A percentile compares a stretch with the other conserved stretches of the same genome.
Evolutionary conservation across 2,888 invertebrate genomes (phyloP).

Genomic region (Netelia melanura): DNA sequence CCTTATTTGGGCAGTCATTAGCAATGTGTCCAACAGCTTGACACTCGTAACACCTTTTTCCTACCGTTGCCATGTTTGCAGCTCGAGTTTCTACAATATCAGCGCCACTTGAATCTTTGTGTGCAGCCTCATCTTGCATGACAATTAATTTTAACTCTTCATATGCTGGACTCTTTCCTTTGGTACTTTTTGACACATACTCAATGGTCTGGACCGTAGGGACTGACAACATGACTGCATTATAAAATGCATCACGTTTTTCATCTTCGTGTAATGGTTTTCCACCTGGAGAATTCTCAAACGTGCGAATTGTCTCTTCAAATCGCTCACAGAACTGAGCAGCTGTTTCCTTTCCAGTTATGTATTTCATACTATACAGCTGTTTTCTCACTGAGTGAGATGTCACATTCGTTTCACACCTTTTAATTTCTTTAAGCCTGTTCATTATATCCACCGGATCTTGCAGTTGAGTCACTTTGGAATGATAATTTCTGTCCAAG

Average conservation of each 20-base stretch:
- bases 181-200: conserved; percentile 37
- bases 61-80: conserved; percentile 10
- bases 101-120: conserved; percentile 20
- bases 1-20: conserved; percentile 22
- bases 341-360: conserved; percentile 33
- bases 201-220: conserved; percentile 54
- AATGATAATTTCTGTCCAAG: conserved; percentile 46
- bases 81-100: conserved; percentile 17
- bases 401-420: conserved; percentile 52
- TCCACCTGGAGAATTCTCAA: conserved; percentile 48
- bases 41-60: conserved; percentile 49
- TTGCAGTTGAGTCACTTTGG: conserved; percentile 46
- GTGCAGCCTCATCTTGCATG: conserved; percentile 38
- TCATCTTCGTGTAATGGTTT: conserved; percentile 51
- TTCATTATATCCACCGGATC: conserved; percentile 52
- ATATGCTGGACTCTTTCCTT: conserved; percentile 41
- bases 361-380: conserved; percentile 44
- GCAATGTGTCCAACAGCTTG: conserved; percentile 34
- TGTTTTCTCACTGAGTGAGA: conserved; percentile 39
- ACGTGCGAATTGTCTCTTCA: conserved; percentile 64
- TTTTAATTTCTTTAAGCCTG: conserved; percentile 51
- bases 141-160: conserved; percentile 51
- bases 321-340: conserved; percentile 64
- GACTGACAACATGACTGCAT: conserved; percentile 40
- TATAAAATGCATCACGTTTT: conserved; percentile 60